Conservation (phyloP, 2,797 vertebrate species). For the Muraenolepis orangiensis region DNA sequence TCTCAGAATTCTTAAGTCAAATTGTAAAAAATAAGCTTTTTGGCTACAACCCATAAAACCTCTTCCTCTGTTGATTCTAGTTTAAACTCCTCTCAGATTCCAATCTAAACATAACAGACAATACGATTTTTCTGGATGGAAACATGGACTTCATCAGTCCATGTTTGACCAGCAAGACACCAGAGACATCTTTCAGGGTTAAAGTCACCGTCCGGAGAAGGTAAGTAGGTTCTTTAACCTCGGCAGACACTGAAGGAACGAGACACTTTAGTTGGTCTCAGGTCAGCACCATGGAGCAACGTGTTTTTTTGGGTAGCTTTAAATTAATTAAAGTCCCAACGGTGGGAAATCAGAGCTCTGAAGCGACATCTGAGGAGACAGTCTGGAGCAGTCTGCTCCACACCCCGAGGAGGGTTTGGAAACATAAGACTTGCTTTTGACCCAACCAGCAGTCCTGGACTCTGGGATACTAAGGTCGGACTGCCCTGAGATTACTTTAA, state of each 20-base stretch:
- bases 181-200: no score
- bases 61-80: not conserved
- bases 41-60: not conserved
- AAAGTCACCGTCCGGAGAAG: no score
- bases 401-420: conserved; percentile 11
- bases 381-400: conserved; percentile 17
- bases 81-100: not conserved
- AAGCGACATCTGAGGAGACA: conserved; percentile 36
- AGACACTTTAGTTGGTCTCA: conserved; percentile 32
- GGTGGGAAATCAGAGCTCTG: conserved; percentile 25
- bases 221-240: no score
- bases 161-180: no score
- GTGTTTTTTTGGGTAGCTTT: conserved; percentile 37
- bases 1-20: not conserved
- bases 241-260: no score
- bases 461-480: no score
- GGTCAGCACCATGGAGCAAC: conserved; percentile 34
- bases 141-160: no score
- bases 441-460: no score
- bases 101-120: not conserved
- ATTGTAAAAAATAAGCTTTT: not conserved
- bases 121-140: no score
- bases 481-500: no score
- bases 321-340: conserved; percentile 29
- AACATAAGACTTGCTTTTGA: not conserved